Conservation (phyloP, 2,797 vertebrate genomes). For the Glyptemys insculpta region DNA sequence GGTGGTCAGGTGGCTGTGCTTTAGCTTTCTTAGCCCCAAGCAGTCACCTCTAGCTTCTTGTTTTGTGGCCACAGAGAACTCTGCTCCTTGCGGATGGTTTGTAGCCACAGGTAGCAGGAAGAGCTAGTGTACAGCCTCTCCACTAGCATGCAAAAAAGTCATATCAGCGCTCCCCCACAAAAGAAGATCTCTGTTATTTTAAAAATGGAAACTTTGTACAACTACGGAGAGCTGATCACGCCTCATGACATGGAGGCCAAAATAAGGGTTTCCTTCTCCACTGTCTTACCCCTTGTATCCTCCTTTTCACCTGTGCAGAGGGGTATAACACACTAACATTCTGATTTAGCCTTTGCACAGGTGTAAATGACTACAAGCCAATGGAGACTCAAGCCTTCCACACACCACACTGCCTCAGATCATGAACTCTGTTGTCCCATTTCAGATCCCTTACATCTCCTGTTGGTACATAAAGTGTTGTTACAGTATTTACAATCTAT, state of each 20-base stretch:
- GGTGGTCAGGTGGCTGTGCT: background rate
- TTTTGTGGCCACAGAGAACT: background rate
- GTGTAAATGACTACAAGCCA: background rate
- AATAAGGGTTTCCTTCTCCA: background rate
- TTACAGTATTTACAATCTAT: no score
- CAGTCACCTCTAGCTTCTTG: background rate
- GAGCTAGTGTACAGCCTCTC: background rate
- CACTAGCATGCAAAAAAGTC: background rate
- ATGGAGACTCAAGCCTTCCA: background rate
- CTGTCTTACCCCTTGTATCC: background rate
- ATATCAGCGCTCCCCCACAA: background rate
- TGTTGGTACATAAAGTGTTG: background rate
- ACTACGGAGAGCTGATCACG: accelerated
- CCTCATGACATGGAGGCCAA: background rate
- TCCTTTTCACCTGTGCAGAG: background rate
- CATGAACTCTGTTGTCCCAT: background rate
- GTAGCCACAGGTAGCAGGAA: accelerated
- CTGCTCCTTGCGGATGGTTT: background rate
- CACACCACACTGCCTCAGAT: background rate
- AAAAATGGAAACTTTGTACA: background rate
- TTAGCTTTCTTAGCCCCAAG: background rate
- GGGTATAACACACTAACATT: background rate
- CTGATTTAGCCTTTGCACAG: background rate
- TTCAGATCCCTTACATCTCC: background rate
- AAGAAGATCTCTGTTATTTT: background rate